These are phyloP conservation scores for Scaptomyza polygonia DNA, from an alignment of 2,888 invertebrate genomes.

Conservation along the genomic window DNA sequence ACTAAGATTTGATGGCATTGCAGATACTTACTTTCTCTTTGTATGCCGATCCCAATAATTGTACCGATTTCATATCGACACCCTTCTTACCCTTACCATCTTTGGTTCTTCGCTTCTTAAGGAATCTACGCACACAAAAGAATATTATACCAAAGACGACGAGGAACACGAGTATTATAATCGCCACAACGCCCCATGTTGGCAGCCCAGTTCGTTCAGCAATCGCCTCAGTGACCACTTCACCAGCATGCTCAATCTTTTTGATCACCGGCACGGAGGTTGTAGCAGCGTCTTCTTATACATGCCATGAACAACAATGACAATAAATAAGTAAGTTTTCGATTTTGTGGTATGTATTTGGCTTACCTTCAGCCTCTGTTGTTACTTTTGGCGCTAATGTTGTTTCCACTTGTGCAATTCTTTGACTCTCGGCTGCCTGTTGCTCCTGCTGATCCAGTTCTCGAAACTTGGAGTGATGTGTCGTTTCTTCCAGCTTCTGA, in stretches of 20 bases:
- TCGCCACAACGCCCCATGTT: constrained; percentile 93
- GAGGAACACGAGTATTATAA: constrained; percentile 91
- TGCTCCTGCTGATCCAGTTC: constrained; percentile 68
- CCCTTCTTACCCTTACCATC: constrained; percentile 98
- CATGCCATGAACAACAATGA: neutral
- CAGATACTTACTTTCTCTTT: constrained; percentile 96
- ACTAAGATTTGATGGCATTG: constrained; percentile 82
- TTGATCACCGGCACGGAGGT: constrained; percentile 79
- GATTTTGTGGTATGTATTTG: accelerated
- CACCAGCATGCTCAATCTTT: constrained; percentile 83
- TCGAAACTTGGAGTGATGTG: constrained; percentile 78
- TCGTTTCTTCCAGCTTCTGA: constrained; percentile 78
- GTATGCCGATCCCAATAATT: constrained; percentile 97
- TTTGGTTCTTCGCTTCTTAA: constrained; percentile 95
- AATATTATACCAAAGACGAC: constrained; percentile 94
- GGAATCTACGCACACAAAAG: constrained; percentile 96
- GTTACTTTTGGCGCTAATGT: constrained; percentile 76
- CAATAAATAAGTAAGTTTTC: neutral
- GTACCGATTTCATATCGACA: constrained; percentile 98
- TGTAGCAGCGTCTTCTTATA: constrained; percentile 65
- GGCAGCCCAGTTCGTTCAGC: constrained; percentile 91
- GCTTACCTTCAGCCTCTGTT: constrained; percentile 78
- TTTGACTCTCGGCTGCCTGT: constrained; percentile 74
- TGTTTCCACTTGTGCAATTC: constrained; percentile 74
- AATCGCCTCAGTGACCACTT: constrained; percentile 87